Evolutionary conservation across 2,113 vertebrate genomes (phyloP).

Genomic region (Chlorocebus sabaeus): DNA sequence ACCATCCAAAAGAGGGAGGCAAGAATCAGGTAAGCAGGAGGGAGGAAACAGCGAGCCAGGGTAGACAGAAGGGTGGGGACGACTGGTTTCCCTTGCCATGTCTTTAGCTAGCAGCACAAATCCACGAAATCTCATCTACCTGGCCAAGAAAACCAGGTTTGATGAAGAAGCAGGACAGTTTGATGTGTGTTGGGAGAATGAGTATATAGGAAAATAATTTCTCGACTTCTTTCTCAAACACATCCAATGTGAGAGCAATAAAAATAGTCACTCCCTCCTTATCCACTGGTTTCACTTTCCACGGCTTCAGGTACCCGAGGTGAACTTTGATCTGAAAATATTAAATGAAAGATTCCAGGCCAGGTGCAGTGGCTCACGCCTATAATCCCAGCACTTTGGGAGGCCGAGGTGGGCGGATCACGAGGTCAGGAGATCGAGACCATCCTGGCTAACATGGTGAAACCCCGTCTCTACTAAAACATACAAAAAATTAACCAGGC

Average conservation of each 20-base stretch:
- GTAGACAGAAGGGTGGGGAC: not conserved
- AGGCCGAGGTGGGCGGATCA: too few species aligned
- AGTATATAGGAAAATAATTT: not conserved
- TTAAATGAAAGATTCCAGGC: not conserved
- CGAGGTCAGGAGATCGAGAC: too few species aligned
- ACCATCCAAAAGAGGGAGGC: not conserved
- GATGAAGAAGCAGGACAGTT: not conserved
- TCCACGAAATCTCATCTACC: not conserved
- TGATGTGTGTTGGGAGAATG: not conserved
- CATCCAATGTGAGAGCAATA: not conserved
- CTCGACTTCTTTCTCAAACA: not conserved
- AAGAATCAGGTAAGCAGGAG: not conserved
- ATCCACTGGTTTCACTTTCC: not conserved
- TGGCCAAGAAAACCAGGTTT: not conserved
- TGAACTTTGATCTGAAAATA: not conserved
- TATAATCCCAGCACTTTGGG: too few species aligned
- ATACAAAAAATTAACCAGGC: too few species aligned
- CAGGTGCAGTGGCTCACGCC: too few species aligned
- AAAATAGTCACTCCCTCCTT: not conserved
- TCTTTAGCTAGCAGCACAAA: not conserved
- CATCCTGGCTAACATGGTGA: too few species aligned
- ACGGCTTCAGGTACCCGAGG: not conserved
- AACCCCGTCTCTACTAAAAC: too few species aligned
- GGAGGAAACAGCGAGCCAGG: accelerated
- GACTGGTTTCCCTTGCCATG: not conserved